These are phyloP conservation scores for Pocillopora meandrina DNA, from an alignment of 92 coral and sea anemone species.

Conservation along the genomic window DNA sequence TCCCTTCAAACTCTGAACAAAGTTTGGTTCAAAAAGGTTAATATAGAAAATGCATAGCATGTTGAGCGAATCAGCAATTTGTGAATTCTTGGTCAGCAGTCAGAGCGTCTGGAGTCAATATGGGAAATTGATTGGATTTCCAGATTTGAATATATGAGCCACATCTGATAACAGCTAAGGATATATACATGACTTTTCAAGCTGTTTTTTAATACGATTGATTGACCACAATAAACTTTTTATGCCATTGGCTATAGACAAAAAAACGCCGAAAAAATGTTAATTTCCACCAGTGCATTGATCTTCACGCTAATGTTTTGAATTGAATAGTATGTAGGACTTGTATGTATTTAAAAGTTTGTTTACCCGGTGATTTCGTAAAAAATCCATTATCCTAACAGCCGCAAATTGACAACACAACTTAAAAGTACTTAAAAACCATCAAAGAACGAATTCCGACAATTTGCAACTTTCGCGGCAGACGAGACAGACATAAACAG, in stretches of 20 bases:
- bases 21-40: too few species aligned
- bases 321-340: not conserved
- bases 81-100: slow-evolving; percentile 3
- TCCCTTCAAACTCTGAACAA: too few species aligned
- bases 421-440: slow-evolving; percentile 30
- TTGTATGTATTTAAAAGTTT: slow-evolving; percentile 18
- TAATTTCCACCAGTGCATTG: not conserved
- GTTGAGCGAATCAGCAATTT: not conserved
- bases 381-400: slow-evolving; percentile 32
- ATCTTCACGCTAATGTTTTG: not conserved
- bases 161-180: slow-evolving; percentile 23
- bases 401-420: slow-evolving; percentile 50
- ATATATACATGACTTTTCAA: slow-evolving; percentile 26
- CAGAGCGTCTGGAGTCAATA: slow-evolving; percentile 33
- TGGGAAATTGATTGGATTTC: slow-evolving; percentile 41
- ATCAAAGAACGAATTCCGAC: slow-evolving; percentile 50
- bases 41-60: too few species aligned
- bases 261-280: not conserved
- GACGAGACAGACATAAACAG: slow-evolving; percentile 5
- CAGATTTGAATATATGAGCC: slow-evolving; percentile 23
- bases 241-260: not conserved
- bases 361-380: slow-evolving; percentile 20
- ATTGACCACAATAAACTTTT: slow-evolving; percentile 2
- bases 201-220: slow-evolving; percentile 28
- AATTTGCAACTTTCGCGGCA: slow-evolving; percentile 42